Conservation (phyloP, 35 echinoderm and acorn worm species). For the Diadema setosum region DNA sequence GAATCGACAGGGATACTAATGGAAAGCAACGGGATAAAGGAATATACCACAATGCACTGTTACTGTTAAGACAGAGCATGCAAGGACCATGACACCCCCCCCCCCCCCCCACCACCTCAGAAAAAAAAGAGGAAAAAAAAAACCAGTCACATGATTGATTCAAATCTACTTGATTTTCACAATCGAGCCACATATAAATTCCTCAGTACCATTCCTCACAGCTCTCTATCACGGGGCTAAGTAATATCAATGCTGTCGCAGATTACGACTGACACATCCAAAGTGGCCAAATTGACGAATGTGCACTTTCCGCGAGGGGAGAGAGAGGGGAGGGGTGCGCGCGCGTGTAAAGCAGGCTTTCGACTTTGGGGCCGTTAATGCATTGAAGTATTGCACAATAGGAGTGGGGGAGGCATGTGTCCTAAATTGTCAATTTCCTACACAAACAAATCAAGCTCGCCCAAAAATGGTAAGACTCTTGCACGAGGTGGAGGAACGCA, state of each 20-base stretch:
- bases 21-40: no score
- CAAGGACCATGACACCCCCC: constrained; percentile 72
- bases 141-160: not conserved
- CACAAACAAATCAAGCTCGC: constrained; percentile 14
- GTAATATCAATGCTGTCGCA: not conserved
- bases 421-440: constrained; percentile 6
- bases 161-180: not conserved
- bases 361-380: not conserved
- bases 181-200: not conserved
- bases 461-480: not conserved
- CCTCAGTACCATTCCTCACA: not conserved
- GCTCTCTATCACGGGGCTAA: not conserved
- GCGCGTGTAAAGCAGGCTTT: not conserved
- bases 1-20: no score
- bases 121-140: not conserved
- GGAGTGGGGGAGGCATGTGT: not conserved
- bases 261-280: not conserved
- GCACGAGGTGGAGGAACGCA: not conserved
- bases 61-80: no score
- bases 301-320: not conserved
- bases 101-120: constrained; percentile 68
- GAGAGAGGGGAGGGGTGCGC: not conserved
- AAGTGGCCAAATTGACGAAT: constrained; percentile 13
- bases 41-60: no score
- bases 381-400: not conserved